A percentile compares a stretch with the other conserved stretches of the same genome.
These are phyloP conservation scores for Aphrophora alni DNA, from an alignment of 2,888 invertebrate genomes.

Conservation along the genomic window DNA sequence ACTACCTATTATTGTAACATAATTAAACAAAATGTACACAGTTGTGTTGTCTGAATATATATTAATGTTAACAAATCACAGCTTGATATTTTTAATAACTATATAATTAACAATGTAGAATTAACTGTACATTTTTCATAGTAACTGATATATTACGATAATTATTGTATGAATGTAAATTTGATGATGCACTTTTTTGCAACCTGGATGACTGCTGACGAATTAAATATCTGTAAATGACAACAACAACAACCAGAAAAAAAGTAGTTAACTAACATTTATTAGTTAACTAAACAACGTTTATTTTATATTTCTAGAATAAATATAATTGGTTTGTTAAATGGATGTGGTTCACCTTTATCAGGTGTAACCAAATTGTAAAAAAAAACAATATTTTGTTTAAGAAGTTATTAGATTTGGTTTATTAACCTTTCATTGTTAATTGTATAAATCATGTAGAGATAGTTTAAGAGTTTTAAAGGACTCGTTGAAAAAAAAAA, in stretches of 20 bases:
- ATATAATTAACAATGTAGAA: conserved; percentile 35
- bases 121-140: conserved; percentile 38
- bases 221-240: conserved; percentile 30
- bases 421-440: neutral
- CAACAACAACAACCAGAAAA: conserved; percentile 20
- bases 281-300: neutral
- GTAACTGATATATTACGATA: conserved; percentile 30
- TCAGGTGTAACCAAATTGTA: neutral
- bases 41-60: conserved; percentile 34
- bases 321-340: neutral
- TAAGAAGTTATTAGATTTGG: neutral
- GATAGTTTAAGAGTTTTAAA: neutral
- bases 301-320: conserved; percentile 7
- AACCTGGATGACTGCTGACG: conserved; percentile 25
- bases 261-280: conserved; percentile 16
- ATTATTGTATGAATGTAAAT: conserved; percentile 32
- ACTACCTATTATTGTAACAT: conserved; percentile 29
- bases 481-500: neutral
- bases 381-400: conserved; percentile 3
- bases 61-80: conserved; percentile 27
- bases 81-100: conserved; percentile 28
- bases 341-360: neutral
- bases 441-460: neutral
- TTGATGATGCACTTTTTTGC: conserved; percentile 24
- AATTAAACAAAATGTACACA: conserved; percentile 26